phyloP scores from a whole-genome alignment of 2,113 vertebrate species.

The Capreolus pygargus region DNA sequence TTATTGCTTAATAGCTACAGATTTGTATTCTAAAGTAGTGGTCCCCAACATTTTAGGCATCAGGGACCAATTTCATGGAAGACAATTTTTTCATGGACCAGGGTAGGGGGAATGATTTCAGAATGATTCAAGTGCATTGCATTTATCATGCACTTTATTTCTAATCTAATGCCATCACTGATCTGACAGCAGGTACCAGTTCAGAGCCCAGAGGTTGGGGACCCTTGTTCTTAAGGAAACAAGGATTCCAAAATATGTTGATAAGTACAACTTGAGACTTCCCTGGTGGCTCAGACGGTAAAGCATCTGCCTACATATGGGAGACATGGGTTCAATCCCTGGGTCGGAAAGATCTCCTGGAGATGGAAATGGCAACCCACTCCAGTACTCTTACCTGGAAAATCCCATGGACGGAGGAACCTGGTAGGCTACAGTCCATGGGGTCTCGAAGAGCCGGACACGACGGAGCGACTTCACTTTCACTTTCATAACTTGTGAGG shows the following conservation, averaged over 20 bases:
- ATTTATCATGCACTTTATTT: not conserved
- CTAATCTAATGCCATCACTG: not conserved
- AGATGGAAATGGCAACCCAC: not conserved
- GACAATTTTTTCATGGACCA: not conserved
- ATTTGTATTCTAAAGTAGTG: not conserved
- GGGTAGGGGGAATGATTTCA: not conserved
- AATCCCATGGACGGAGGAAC: not conserved
- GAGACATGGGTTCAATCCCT: fast-evolving
- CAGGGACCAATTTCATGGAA: not conserved
- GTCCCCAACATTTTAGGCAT: not conserved
- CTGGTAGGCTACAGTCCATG: not conserved
- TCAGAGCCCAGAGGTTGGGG: not conserved
- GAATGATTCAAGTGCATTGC: not conserved
- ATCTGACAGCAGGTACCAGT: not conserved
- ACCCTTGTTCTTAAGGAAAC: not conserved
- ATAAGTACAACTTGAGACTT: not conserved
- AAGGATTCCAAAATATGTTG: not conserved
- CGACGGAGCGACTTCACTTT: not conserved
- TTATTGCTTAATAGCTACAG: not conserved
- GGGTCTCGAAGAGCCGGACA: not conserved
- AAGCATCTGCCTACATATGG: not conserved
- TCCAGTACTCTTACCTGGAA: not conserved
- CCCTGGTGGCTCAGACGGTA: not conserved
- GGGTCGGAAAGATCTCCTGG: not conserved
- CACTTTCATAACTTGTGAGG: not conserved